Percentiles rank a stretch among this genome's conserved stretches.
These are phyloP conservation scores for Hypanus sabinus DNA, from an alignment of 2,113 vertebrate genomes.

Conservation along the genomic window DNA sequence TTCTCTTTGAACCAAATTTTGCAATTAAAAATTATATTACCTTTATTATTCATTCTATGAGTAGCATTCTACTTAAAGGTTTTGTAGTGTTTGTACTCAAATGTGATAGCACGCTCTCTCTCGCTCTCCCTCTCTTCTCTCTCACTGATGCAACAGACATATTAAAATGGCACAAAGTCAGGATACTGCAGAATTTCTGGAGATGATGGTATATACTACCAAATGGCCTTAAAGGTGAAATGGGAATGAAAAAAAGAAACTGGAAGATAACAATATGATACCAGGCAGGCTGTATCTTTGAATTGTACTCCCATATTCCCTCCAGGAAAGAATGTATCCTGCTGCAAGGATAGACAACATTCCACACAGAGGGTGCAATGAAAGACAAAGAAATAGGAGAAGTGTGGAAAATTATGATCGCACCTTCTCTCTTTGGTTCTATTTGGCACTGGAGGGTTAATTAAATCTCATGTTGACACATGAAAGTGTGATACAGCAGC, in stretches of 20 bases:
- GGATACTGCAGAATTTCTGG: not conserved
- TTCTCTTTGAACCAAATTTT: not conserved
- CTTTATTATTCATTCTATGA: not conserved
- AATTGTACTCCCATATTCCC: not conserved
- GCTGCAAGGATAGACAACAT: not conserved
- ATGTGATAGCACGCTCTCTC: not conserved
- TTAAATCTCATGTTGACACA: conserved; percentile 30
- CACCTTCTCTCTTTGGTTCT: not conserved
- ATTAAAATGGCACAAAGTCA: not conserved
- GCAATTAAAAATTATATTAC: not conserved
- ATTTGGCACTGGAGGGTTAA: conserved; percentile 14
- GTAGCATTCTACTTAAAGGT: too few relatives aligned
- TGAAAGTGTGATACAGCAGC: conserved; percentile 16
- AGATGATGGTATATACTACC: not conserved
- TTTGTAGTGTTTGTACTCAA: not conserved
- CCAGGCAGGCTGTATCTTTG: not conserved
- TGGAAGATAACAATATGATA: not conserved
- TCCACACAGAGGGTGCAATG: not conserved
- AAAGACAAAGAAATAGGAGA: conserved; percentile 9
- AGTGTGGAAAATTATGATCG: not conserved
- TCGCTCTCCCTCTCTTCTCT: not conserved
- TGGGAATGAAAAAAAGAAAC: not conserved
- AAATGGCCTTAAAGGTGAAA: not conserved
- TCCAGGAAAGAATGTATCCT: not conserved
- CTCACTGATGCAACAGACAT: not conserved